Conservation (phyloP, 92 coral and sea anemone species). For the Hydrozoanthus gracilis region DNA sequence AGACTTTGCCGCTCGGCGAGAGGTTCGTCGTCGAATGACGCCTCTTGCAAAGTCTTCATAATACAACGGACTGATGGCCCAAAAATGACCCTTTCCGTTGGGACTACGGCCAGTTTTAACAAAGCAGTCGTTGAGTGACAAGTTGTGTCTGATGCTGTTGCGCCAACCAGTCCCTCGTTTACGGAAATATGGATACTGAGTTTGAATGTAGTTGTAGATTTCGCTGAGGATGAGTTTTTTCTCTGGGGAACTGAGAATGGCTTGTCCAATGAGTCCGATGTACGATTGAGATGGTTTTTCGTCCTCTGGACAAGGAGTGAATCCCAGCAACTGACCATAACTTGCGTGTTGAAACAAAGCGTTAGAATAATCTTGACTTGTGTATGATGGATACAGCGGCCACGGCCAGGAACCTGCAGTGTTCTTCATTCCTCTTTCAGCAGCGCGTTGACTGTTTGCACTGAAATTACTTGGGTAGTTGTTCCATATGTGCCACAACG, state of each 20-base stretch:
- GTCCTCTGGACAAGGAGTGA: slow-evolving; percentile 70
- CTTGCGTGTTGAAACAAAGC: slow-evolving; percentile 35
- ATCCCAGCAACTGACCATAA: slow-evolving; percentile 55
- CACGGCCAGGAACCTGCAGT: slow-evolving; percentile 25
- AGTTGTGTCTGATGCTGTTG: slow-evolving; percentile 89
- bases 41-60: slow-evolving; percentile 89
- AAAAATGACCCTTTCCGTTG: slow-evolving; percentile 91
- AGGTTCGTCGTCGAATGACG: slow-evolving; percentile 75
- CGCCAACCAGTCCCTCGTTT: slow-evolving; percentile 93
- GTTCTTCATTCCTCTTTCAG: slow-evolving; percentile 12
- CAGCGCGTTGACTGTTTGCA: not conserved
- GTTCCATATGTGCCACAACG: slow-evolving; percentile 40
- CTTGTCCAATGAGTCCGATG: slow-evolving; percentile 89
- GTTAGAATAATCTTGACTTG: slow-evolving; percentile 54
- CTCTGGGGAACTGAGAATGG: slow-evolving; percentile 85
- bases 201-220: slow-evolving; percentile 83
- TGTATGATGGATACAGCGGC: slow-evolving; percentile 52
- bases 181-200: slow-evolving; percentile 85
- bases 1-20: slow-evolving; percentile 40
- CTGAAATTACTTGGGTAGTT: slow-evolving; percentile 14
- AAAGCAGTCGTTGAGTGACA: slow-evolving; percentile 87
- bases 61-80: slow-evolving; percentile 84
- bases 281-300: slow-evolving; percentile 91
- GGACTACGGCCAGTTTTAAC: slow-evolving; percentile 92
- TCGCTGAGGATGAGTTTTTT: slow-evolving; percentile 88